These are phyloP conservation scores for Syngnathus acus DNA, from an alignment of 2,797 vertebrate genomes.

Conservation along the genomic window DNA sequence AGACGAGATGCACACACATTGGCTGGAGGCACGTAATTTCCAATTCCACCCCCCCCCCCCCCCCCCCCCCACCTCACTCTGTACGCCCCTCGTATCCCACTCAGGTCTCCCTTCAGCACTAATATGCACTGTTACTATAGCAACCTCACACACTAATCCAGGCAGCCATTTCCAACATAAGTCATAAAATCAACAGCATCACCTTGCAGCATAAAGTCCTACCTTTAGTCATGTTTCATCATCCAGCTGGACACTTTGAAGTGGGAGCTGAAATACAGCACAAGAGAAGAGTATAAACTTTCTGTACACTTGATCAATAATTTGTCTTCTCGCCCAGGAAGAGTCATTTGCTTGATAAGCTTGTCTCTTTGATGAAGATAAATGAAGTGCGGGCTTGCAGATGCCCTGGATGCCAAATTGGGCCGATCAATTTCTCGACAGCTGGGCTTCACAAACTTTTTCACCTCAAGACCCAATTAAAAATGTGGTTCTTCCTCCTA, in stretches of 20 bases:
- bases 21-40: constrained; percentile 53
- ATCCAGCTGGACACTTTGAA: constrained; percentile 37
- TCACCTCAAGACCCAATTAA: neutral
- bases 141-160: constrained; percentile 49
- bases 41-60: constrained; percentile 57
- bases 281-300: constrained; percentile 11
- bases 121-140: constrained; percentile 58
- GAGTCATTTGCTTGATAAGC: constrained; percentile 33
- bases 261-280: constrained; percentile 50
- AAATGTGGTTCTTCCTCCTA: neutral
- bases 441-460: neutral
- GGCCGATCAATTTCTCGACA: constrained; percentile 16
- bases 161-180: constrained; percentile 49
- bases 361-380: constrained; percentile 25
- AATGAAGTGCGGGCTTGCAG: constrained; percentile 8
- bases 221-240: constrained; percentile 64
- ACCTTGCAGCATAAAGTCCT: constrained; percentile 10
- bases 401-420: constrained; percentile 24
- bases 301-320: constrained; percentile 16
- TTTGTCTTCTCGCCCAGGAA: constrained; percentile 3
- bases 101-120: constrained; percentile 49
- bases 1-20: constrained; percentile 13
- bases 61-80: constrained; percentile 34
- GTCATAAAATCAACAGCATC: constrained; percentile 27
- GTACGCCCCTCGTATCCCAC: constrained; percentile 47